Evolutionary conservation across 2,113 vertebrate species (phyloP), one percentile per base, ranked within the genome.

Genomic region (Panthera uncia): DNA sequence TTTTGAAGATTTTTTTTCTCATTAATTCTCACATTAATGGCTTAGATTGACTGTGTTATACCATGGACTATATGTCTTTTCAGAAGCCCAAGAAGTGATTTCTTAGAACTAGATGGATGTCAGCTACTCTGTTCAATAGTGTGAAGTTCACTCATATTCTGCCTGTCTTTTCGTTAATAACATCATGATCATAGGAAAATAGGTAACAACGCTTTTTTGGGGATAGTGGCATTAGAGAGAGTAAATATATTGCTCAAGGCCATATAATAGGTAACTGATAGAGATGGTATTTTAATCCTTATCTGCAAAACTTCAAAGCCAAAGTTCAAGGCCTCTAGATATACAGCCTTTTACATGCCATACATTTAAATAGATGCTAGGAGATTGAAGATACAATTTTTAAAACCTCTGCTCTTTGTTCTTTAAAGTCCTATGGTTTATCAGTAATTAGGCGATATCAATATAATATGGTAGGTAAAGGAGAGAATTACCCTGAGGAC

Each of bases 1-100:
- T 89, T 95, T 97, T 93, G 68, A 96, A 89, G 21, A 91, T 71
- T 95, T 95, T 86, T 91, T 83, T 91, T 21, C 88, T 89, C 55
- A 90, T 91, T 91, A 85, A 80, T 82, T 93, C 50, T 95, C 74
- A 94, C 15, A 16, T 63, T 82, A 96, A 97, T 85, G 38, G 61
- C 36, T 95, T 94, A 89, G 52, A 71, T 57, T 8, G n/a, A 96
- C 73, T 69, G 23, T 13, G 36, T 78, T 92, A 73, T 82, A 61
- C 50, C 68, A 2, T 82, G 68, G 69, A 5, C 41, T 96, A 36
- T 86, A 50, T 38, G 73, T 71, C 82, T 93, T 89, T 96, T 82
- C 68, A 82, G 68, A 89, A 94, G 63, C 57, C 52, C 29, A 95
- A 80, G 29, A 91, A 83, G 16, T 86, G 63, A 74, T 87, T 97